Evolutionary conservation across 2,888 invertebrate genomes (phyloP).

Genomic region (Ptychoptera albimana): DNA sequence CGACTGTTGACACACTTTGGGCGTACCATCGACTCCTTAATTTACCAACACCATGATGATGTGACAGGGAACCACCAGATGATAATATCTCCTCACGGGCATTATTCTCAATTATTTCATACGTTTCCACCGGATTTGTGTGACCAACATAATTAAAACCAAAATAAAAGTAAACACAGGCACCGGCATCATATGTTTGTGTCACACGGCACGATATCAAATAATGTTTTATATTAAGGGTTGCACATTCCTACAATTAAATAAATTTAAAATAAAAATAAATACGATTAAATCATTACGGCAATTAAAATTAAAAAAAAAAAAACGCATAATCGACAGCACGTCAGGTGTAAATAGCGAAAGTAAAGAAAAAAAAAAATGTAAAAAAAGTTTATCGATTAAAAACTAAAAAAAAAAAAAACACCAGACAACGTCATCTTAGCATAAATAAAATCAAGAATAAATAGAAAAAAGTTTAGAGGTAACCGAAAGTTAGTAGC

Average conservation of each 20-base stretch:
- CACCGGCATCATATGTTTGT: conserved; percentile 94
- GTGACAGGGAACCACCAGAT: conserved; percentile 68
- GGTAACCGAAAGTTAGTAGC: no score
- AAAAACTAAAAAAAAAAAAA: no score
- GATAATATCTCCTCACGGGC: conserved; percentile 87
- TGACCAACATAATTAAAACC: conserved; percentile 52
- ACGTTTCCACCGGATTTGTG: conserved; percentile 56
- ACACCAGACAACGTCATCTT: no score
- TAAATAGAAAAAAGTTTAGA: no score
- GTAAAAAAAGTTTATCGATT: no score
- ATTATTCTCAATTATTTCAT: conserved; percentile 72
- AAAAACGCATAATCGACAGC: no score
- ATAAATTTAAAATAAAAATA: neutral
- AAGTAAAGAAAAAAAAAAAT: no score
- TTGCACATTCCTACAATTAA: conserved; percentile 37
- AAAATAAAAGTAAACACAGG: conserved; percentile 92
- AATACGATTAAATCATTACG: neutral
- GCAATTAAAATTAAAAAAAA: neutral
- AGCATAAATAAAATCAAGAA: no score
- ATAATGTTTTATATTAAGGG: conserved; percentile 40
- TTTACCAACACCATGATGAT: conserved; percentile 96
- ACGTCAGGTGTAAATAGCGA: no score
- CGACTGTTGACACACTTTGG: conserved; percentile 67
- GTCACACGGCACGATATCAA: conserved; percentile 75
- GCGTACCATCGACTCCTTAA: conserved; percentile 75